Conservation (phyloP, 2,113 vertebrate species). For the Trematocara variabile region DNA sequence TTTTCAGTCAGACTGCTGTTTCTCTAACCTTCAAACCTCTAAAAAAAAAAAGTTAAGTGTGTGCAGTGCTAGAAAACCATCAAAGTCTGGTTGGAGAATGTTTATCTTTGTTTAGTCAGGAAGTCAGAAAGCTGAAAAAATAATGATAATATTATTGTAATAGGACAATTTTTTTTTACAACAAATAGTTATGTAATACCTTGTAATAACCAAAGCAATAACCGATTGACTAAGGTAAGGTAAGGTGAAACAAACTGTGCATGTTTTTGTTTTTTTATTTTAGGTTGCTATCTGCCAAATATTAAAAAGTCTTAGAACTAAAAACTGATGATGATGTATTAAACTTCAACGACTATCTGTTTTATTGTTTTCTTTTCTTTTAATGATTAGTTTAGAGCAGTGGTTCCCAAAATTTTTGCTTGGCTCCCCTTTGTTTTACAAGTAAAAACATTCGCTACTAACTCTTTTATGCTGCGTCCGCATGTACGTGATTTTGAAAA, state of each 20-base stretch:
- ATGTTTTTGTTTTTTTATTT: not conserved
- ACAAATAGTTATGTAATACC: not conserved
- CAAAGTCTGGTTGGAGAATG: slow-evolving; percentile 26
- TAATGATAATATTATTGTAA: not conserved
- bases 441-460: too few species aligned
- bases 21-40: slow-evolving; percentile 11
- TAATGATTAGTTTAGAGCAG: not conserved
- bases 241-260: not conserved
- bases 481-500: too few species aligned
- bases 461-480: too few species aligned
- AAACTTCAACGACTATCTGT: not conserved
- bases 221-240: not conserved
- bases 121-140: not conserved
- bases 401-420: too few species aligned
- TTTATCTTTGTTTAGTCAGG: slow-evolving; percentile 7
- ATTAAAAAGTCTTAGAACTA: not conserved
- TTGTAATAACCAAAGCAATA: not conserved
- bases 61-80: not conserved
- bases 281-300: not conserved
- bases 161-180: not conserved
- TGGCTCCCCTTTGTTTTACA: too few species aligned
- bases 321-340: not conserved
- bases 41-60: slow-evolving; percentile 14
- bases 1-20: slow-evolving; percentile 20
- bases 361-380: not conserved